Percentiles rank a stretch among this genome's conserved stretches.
Evolutionary conservation across 2,888 invertebrate species (phyloP).

Genomic region (Rhagophthalmus giganteus): DNA sequence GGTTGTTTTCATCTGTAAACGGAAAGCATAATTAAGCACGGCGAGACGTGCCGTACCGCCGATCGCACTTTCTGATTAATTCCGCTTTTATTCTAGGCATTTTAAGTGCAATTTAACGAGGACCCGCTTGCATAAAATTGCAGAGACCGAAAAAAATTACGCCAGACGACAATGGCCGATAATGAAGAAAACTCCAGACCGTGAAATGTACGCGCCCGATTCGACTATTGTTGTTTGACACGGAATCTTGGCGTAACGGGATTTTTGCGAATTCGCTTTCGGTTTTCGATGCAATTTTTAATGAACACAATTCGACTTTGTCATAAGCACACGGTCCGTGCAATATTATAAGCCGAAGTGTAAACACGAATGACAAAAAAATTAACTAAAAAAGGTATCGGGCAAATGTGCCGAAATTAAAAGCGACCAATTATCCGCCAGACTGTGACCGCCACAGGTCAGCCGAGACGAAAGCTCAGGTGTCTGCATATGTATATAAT

Average conservation of each 20-base stretch:
- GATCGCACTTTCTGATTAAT: constrained; percentile 50
- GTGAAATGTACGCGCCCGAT: constrained; percentile 46
- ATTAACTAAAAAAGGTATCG: constrained; percentile 22
- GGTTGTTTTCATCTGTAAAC: too few relatives aligned
- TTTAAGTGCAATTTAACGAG: constrained; percentile 52
- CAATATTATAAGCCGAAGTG: too few relatives aligned
- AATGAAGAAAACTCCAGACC: constrained; percentile 48
- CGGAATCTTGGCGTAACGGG: constrained; percentile 25
- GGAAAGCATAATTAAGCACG: constrained; percentile 44
- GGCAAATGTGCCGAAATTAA: constrained; percentile 41
- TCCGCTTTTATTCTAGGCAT: constrained; percentile 46
- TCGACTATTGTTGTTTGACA: constrained; percentile 29
- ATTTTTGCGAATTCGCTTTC: constrained; percentile 20
- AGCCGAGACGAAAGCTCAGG: constrained; percentile 38
- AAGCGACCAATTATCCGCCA: constrained; percentile 43
- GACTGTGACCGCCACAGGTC: constrained; percentile 49
- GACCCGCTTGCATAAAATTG: constrained; percentile 54
- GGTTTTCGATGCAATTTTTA: constrained; percentile 19
- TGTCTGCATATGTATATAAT: constrained; percentile 24
- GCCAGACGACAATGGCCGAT: constrained; percentile 48
- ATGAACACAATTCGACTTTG: too few relatives aligned
- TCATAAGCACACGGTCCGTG: too few relatives aligned
- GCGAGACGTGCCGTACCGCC: constrained; percentile 45
- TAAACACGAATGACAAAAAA: constrained; percentile 33
- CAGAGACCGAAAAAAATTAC: constrained; percentile 44